Evolutionary conservation across 2,797 vertebrate species (phyloP).

Genomic region (Xiphophorus birchmanni): DNA sequence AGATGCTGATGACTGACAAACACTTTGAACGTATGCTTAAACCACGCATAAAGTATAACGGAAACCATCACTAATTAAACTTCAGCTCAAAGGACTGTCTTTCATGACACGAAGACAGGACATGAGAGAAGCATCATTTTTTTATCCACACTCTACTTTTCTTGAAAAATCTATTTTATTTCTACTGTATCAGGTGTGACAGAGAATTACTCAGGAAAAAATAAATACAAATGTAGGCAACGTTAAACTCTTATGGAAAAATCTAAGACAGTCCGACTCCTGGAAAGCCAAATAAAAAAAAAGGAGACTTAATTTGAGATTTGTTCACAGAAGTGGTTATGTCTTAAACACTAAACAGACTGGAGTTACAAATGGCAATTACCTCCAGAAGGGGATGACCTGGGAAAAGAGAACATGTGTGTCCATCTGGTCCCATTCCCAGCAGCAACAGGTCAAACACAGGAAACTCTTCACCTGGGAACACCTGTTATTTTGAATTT

Average conservation of each 20-base stretch:
- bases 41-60: not conserved
- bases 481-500: slow-evolving; percentile 75
- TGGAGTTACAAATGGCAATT: not conserved
- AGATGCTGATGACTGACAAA: not conserved
- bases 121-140: not conserved
- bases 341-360: not conserved
- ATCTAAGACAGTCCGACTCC: not conserved
- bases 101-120: not conserved
- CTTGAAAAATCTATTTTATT: not conserved
- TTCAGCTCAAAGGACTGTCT: not conserved
- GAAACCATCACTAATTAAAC: not conserved
- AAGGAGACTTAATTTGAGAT: not conserved
- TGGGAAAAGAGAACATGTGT: slow-evolving; percentile 95
- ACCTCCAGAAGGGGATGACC: slow-evolving; percentile 91
- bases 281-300: not conserved
- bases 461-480: slow-evolving; percentile 82
- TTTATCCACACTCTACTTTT: not conserved
- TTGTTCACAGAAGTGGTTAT: not conserved
- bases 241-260: not conserved
- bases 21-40: not conserved
- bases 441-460: slow-evolving; percentile 90
- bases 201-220: not conserved
- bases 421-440: slow-evolving; percentile 93
- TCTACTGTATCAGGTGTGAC: not conserved
- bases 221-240: not conserved